Conservation (phyloP, 2,113 vertebrate genomes). For the Megaptera novaeangliae region DNA sequence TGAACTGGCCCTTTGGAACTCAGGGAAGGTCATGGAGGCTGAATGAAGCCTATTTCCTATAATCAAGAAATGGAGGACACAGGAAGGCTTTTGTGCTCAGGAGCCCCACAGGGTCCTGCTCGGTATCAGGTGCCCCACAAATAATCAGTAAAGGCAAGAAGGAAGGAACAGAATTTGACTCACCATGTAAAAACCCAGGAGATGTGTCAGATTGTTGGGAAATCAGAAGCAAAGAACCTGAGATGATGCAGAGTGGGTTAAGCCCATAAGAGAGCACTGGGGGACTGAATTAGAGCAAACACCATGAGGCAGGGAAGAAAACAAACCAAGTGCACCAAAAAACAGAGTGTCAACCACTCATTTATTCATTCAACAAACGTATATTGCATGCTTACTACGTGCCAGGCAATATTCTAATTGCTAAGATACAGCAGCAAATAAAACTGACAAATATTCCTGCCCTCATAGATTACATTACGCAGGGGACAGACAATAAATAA, state of each 20-base stretch:
- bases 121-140: not conserved
- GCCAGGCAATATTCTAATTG: not conserved
- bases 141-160: not conserved
- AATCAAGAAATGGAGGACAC: not conserved
- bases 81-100: not conserved
- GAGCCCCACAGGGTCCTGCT: not conserved
- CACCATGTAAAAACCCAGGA: not conserved
- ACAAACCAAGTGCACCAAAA: not conserved
- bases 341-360: not conserved
- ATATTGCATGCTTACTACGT: not conserved
- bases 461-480: not conserved
- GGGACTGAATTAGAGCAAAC: not conserved
- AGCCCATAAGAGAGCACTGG: fast-evolving
- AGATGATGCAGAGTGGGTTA: not conserved
- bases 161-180: not conserved
- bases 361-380: not conserved
- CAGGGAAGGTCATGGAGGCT: not conserved
- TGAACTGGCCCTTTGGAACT: not conserved
- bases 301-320: not conserved
- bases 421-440: not conserved
- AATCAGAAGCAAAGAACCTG: not conserved
- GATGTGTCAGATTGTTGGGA: not conserved
- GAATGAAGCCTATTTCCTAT: not conserved
- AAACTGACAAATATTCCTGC: not conserved
- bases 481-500: not conserved